Evolutionary conservation across 2,113 vertebrate species (phyloP), one percentile per base, ranked within the genome.

Genomic region (Solea solea): DNA sequence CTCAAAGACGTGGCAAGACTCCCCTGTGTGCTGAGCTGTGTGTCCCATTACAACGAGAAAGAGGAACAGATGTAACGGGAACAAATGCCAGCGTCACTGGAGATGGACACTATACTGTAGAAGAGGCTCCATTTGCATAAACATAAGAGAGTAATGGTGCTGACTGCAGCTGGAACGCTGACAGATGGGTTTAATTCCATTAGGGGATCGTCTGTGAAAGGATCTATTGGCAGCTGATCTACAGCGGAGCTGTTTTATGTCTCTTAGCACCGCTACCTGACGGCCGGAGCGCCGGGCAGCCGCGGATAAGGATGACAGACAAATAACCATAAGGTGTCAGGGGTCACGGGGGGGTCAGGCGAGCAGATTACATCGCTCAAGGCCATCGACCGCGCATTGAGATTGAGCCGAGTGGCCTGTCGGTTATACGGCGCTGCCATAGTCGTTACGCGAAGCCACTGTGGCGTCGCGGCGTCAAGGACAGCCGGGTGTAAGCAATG

Each of bases 111-210:
- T 74, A 50, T 54, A 48, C 48, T 48, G 14, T 8, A 46, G 64
- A 15, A 41, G 14, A 53, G 50, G 0, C 28, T 45, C 45, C 11
- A 85, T 90, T 86, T 86, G 81, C 86, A 85, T 83, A 83, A 80
- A 9, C 0, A 9, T 64, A 45, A 25, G 8, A 67, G 72, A 67
- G 66, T 14, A 69, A 81, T 25, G 16, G 79, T 86, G 89, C 90
- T 88, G 85, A 91, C 86, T 66, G n/a, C 25, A 13, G 86, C 76
- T 64, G 28, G 82, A 88, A 83, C 68, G 45, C 68, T 78, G 81
- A 87, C 54, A 11, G 57, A 85, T 76, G 72, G 70, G 5, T 87
- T 89, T 88, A 84, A 90, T 91, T 87, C 71, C 74, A 84, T 82
- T 88, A 86, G 76, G 86, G 74, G 84, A 83, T 64, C 69, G 46